Evolutionary conservation across 2,888 invertebrate genomes (phyloP), one percentile per base, ranked within the genome.

Genomic region (Congeria kusceri): DNA sequence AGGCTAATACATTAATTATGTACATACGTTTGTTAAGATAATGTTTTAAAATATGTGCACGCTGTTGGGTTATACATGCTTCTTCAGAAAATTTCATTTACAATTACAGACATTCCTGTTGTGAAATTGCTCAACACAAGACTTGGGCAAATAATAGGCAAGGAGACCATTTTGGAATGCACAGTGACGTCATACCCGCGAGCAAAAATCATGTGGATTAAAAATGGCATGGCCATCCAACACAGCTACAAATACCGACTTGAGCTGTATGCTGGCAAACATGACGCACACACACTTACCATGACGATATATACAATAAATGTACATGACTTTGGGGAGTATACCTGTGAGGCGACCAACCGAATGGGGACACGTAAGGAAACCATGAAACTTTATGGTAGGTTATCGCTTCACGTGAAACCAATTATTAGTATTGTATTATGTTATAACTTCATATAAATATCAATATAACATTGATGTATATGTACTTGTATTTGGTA

Each of bases 91-190:
- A 13, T 53, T 25, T 23, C 9, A n/a, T 64, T 20, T 64, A 28
- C 20, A 25, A 46, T 72, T 83, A 53, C 75, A 91, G 91, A 90
- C 73, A 77, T 88, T 13, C 92, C 92, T 4, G 88, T 90, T 56
- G 86, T 92, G 27, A 80, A 75, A 47, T 78, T 92, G 66, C 85
- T 88, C 11, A 91, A 90, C 62, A 71, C 80, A 3, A 80, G 91
- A 20, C 87, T 92, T 32, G 89, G 91, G 25, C 92, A 92, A 79
- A 68, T 74, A 20, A 57, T 84, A 59, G 90, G 90, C 20, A 90
- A 89, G 65, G 90, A 90, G 49, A 92, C 92, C 7, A 90, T 91
- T 29, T 77, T 92, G 58, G 91, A 91, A 66, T 92, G 92, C 67
- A 80, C 83, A 63, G 90, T 92, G 56, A 88, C 89, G 20, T 91